Conservation (phyloP, 2,888 invertebrate genomes). For the Onchidella celtica region DNA sequence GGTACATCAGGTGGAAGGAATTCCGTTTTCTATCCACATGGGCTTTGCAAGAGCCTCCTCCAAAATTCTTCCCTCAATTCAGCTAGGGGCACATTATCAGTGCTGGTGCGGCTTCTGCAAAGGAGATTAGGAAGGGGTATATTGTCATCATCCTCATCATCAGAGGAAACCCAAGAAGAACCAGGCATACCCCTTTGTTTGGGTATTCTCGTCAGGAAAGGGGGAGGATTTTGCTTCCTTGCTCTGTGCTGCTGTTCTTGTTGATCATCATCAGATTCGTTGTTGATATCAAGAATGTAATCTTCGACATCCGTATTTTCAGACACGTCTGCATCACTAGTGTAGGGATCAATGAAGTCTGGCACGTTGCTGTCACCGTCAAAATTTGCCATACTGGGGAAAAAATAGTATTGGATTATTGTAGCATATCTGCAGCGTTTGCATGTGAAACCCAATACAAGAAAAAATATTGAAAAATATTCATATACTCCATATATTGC, state of each 20-base stretch:
- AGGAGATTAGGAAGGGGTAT: background rate
- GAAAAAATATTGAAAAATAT: no score
- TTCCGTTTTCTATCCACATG: background rate
- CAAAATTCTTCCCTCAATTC: background rate
- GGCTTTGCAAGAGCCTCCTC: background rate
- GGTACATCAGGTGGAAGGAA: background rate
- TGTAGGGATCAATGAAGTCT: background rate
- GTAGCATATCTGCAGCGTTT: background rate
- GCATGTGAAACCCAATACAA: no score
- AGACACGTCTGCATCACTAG: background rate
- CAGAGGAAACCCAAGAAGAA: background rate
- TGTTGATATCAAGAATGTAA: background rate
- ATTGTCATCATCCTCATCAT: background rate
- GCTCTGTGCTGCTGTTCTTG: background rate
- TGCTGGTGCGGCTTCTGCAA: no score
- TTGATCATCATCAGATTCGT: background rate
- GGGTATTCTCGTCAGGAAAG: background rate
- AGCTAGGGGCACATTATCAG: background rate
- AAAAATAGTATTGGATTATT: background rate
- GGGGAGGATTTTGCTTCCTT: background rate
- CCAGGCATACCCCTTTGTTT: background rate
- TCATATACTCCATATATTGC: no score
- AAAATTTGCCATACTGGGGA: background rate
- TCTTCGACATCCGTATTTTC: background rate
- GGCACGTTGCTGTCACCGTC: background rate